These are phyloP conservation scores for Aradophagus sp. DNA, from an alignment of 1,140 invertebrate species.

Conservation along the genomic window DNA sequence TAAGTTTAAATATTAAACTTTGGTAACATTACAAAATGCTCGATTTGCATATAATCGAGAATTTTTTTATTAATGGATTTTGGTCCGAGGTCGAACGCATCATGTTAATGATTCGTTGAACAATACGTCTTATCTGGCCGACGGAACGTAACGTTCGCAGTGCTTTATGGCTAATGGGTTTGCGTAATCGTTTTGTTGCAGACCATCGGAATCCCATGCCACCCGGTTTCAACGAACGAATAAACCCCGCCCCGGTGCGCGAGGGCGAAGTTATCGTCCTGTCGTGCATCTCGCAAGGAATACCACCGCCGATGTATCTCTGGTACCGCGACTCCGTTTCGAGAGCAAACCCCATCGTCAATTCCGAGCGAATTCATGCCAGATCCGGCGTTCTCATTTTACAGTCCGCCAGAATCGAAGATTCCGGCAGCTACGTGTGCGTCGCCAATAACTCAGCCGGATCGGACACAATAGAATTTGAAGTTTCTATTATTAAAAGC, in stretches of 20 bases:
- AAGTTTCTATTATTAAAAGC: conserved; percentile 79
- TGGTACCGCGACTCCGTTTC: conserved; percentile 73
- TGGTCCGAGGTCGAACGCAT: too few relatives aligned
- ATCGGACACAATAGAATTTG: conserved; percentile 87
- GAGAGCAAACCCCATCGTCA: conserved; percentile 67
- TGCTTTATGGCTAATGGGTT: conserved; percentile 44
- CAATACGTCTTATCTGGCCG: conserved; percentile 26
- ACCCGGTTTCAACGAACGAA: conserved; percentile 74
- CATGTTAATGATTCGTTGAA: too few relatives aligned
- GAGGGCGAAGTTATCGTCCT: conserved; percentile 75
- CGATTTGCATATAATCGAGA: too few relatives aligned
- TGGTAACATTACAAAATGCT: too few relatives aligned
- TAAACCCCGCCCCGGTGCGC: conserved; percentile 72
- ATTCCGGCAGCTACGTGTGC: conserved; percentile 88
- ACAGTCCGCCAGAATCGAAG: conserved; percentile 80
- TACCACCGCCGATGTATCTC: conserved; percentile 75
- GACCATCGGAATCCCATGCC: conserved; percentile 73
- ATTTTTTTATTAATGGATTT: too few relatives aligned
- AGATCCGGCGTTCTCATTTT: conserved; percentile 80
- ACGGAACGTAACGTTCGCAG: conserved; percentile 24
- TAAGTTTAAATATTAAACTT: too few relatives aligned
- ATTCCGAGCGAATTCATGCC: conserved; percentile 73
- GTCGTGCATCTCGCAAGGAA: conserved; percentile 75
- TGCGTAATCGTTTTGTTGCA: conserved; percentile 60
- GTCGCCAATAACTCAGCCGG: conserved; percentile 91